These are phyloP conservation scores for Nemurella pictetii DNA, from an alignment of 2,888 invertebrate species.

Conservation along the genomic window DNA sequence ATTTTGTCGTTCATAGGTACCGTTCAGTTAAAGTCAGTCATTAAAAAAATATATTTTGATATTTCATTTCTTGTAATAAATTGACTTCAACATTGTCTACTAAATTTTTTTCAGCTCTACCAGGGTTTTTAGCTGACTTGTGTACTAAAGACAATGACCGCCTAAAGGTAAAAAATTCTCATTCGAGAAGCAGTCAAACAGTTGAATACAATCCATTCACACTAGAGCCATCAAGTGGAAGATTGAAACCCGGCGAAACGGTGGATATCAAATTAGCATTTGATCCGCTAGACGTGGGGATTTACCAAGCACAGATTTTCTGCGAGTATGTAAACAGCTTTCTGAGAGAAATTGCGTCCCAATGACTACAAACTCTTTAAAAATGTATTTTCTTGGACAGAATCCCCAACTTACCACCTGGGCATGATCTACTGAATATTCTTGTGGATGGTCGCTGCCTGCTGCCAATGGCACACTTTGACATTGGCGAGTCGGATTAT, in stretches of 20 bases:
- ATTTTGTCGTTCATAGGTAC: too few relatives aligned
- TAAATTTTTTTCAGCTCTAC: not conserved
- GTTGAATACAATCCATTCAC: slow-evolving; percentile 55
- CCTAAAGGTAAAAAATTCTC: slow-evolving; percentile 34
- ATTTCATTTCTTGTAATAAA: not conserved
- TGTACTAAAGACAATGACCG: not conserved
- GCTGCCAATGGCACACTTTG: slow-evolving; percentile 71
- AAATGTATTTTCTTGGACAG: slow-evolving; percentile 40
- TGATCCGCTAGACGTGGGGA: slow-evolving; percentile 59
- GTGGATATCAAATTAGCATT: slow-evolving; percentile 57
- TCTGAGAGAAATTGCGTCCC: not conserved
- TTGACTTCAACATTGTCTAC: too few relatives aligned
- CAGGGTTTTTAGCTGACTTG: slow-evolving; percentile 6
- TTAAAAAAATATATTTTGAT: not conserved
- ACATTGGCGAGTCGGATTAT: slow-evolving; percentile 68
- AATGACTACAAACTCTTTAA: not conserved
- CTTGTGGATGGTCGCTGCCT: slow-evolving; percentile 61
- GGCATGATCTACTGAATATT: slow-evolving; percentile 48
- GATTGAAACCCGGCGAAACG: slow-evolving; percentile 54
- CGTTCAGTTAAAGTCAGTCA: too few relatives aligned
- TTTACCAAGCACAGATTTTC: slow-evolving; percentile 58
- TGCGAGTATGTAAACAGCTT: slow-evolving; percentile 50
- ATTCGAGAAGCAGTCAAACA: slow-evolving; percentile 40
- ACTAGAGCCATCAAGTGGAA: slow-evolving; percentile 56
- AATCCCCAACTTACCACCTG: slow-evolving; percentile 59